Percentiles rank a stretch among this genome's conserved stretches.
Evolutionary conservation across 1,140 invertebrate genomes (phyloP).

Genomic region (Drosophila eugracilis): DNA sequence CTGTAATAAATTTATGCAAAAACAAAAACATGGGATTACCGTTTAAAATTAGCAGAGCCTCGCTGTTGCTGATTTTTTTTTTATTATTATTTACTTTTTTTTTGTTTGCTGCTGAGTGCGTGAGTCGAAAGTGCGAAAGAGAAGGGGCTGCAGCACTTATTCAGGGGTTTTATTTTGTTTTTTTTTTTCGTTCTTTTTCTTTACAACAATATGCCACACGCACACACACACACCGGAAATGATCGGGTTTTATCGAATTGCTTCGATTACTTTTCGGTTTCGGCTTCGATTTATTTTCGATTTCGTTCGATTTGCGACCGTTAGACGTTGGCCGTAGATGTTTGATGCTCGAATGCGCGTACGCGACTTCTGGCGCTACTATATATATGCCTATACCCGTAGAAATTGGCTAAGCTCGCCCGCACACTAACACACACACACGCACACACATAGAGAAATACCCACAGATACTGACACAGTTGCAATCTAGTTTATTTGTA

Average conservation of each 20-base stretch:
- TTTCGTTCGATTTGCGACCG: constrained; percentile 43
- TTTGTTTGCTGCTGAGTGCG: constrained; percentile 46
- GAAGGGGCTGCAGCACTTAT: constrained; percentile 9
- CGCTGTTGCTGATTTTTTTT: constrained; percentile 42
- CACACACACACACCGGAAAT: constrained; percentile 57
- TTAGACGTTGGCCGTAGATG: constrained; percentile 53
- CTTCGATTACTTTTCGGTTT: constrained; percentile 17
- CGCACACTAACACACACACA: constrained; percentile 20
- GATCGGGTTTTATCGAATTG: constrained; percentile 25
- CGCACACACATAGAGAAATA: constrained; percentile 18
- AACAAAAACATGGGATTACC: constrained; percentile 69
- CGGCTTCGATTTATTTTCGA: constrained; percentile 17
- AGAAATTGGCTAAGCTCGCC: constrained; percentile 56
- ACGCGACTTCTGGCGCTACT: constrained; percentile 71
- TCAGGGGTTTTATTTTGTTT: constrained; percentile 22
- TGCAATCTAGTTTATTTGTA: constrained; percentile 77
- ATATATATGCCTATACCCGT: constrained; percentile 67
- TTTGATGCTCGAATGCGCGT: constrained; percentile 67
- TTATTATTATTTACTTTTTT: constrained; percentile 11
- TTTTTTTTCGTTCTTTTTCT: no score
- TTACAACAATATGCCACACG: constrained; percentile 29
- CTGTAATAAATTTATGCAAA: constrained; percentile 51
- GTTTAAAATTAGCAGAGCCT: constrained; percentile 70
- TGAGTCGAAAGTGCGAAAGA: constrained; percentile 45
- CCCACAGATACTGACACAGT: constrained; percentile 35